Percentiles rank a stretch among this genome's conserved stretches.
phyloP scores from a whole-genome alignment of 2,113 vertebrate genomes.

The Onychostoma macrolepis region DNA sequence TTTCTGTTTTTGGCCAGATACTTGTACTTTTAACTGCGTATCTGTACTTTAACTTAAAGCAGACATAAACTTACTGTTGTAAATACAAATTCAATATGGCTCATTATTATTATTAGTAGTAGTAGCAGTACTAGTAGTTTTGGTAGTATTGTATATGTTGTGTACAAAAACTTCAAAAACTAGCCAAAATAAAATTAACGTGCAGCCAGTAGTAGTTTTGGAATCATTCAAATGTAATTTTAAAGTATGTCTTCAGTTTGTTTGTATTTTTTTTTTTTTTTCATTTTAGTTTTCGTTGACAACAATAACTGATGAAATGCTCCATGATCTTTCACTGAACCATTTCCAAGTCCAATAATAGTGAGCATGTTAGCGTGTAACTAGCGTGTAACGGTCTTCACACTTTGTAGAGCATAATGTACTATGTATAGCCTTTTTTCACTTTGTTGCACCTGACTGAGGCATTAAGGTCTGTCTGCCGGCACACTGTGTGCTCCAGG shows the following conservation, averaged over 20 bases:
- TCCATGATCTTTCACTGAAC: background rate
- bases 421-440: background rate
- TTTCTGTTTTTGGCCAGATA: no score
- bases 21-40: no score
- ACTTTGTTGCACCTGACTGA: constrained; percentile 4
- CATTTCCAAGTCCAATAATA: background rate
- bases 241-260: background rate
- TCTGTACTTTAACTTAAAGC: no score
- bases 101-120: background rate
- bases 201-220: background rate
- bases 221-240: background rate
- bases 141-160: background rate
- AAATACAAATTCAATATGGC: background rate
- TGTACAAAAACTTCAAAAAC: background rate
- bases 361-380: background rate
- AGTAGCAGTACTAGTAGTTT: background rate
- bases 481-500: background rate
- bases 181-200: background rate
- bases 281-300: background rate
- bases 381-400: background rate
- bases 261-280: background rate
- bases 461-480: background rate
- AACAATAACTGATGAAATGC: background rate
- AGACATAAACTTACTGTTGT: background rate
- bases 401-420: background rate